Evolutionary conservation across 2,113 vertebrate species (phyloP).

Genomic region (Triplophysa rosa): DNA sequence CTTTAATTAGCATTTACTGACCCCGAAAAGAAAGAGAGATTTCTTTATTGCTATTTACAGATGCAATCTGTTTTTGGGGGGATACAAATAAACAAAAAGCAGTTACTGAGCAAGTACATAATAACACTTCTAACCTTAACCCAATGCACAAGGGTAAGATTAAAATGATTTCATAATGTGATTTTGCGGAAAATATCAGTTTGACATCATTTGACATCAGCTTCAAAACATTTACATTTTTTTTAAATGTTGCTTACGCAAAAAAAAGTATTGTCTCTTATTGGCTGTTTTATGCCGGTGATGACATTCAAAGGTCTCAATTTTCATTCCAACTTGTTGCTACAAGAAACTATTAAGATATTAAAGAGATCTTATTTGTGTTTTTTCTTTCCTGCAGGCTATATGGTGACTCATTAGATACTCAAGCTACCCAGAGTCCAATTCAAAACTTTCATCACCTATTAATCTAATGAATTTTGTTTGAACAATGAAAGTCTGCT

Average conservation of each 20-base stretch:
- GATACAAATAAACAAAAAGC: too few species aligned
- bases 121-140: too few species aligned
- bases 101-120: too few species aligned
- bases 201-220: too few species aligned
- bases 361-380: background rate
- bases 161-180: too few species aligned
- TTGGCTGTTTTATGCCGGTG: too few species aligned
- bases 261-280: background rate
- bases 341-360: background rate
- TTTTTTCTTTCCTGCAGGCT: background rate
- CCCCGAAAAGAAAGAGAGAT: slow-evolving; percentile 9
- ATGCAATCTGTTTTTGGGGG: too few species aligned
- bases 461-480: slow-evolving; percentile 12
- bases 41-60: too few species aligned
- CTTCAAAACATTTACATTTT: background rate
- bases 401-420: background rate
- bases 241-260: background rate
- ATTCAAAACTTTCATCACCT: background rate
- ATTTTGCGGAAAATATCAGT: too few species aligned
- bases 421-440: background rate
- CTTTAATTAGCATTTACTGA: slow-evolving; percentile 21
- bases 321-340: too few species aligned
- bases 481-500: background rate
- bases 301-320: too few species aligned
- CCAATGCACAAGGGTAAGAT: too few species aligned